Base-by-base conservation (phyloP, 2,113 vertebrate genomes). In the Apodemus speciosus region DNA sequence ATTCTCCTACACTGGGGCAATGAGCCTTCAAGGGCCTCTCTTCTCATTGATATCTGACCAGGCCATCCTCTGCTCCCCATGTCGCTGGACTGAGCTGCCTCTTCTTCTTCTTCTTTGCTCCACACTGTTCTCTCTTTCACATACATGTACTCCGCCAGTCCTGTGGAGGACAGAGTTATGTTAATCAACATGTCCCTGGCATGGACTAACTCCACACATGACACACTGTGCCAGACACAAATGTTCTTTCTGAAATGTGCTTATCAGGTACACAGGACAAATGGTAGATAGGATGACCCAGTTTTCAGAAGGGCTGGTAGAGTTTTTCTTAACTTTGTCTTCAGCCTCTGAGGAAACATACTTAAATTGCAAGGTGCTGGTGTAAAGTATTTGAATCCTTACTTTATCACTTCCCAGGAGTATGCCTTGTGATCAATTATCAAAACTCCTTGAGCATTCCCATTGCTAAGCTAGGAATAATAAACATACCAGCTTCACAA, bases 281-380 rank as follows among this genome's bases (percentile, higher is more conserved):
- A 77, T 25, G 14, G 35, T 77, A 21, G 53, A 32, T 43, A n/a
- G 7, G 14, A 46, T 35, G 4, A 83, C 10, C 30, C 81, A 93
- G 14, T 66, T 6, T 60, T 85, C 56, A 73, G 53, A 79, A 60
- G 15, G 10, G 9, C 14, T 20, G 11, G 20, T 76, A 69, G 3
- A 40, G 35, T 64, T 80, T 40, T 72, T 15, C 62, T 83, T 32
- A 27, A 40, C n/a, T 89, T 90, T 68, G 23, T 89, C 89, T 95
- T 93, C 68, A 64, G 40, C 68, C 30, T 72, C 51, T 72, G 15
- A 23, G n/a, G 58, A 16, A 89, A 46, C 62, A 80, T 43, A 80
- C 43, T 89, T 73, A 95, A 87, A 89, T 15, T 58, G 2, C 40
- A 87, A 9, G 1, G 9, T 69, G 23, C n/a, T 92, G 2, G n/a